A percentile compares a stretch with the other conserved stretches of the same genome.
phyloP scores from a whole-genome alignment of 1,140 invertebrate genomes.

The Cylas formicarius region DNA sequence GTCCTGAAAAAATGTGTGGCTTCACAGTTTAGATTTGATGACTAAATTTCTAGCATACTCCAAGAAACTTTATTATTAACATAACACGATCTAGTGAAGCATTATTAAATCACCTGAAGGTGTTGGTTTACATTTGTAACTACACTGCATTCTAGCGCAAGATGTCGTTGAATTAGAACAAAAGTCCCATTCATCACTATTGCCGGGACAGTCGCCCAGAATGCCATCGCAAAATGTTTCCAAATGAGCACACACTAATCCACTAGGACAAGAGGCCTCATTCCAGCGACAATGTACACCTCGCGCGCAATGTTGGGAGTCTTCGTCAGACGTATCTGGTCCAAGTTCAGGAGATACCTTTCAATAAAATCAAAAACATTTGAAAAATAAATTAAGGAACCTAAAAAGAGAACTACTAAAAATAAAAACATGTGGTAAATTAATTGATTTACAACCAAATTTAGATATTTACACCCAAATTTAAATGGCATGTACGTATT shows the following conservation, averaged over 20 bases:
- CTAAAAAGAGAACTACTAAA: neutral
- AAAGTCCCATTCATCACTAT: constrained; percentile 49
- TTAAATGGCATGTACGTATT: too few species aligned
- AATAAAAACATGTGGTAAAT: constrained; percentile 40
- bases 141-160: constrained; percentile 55
- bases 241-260: constrained; percentile 44
- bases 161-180: constrained; percentile 47
- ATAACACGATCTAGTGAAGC: neutral
- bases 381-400: neutral
- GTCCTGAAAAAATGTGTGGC: constrained; percentile 34
- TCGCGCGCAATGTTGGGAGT: constrained; percentile 30
- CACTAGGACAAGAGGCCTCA: constrained; percentile 53
- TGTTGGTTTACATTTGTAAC: constrained; percentile 59
- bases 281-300: constrained; percentile 50
- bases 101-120: constrained; percentile 16
- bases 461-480: too few species aligned
- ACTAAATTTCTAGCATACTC: too few species aligned
- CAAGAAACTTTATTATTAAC: neutral
- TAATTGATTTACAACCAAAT: constrained; percentile 33
- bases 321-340: constrained; percentile 42
- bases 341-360: constrained; percentile 46
- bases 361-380: too few species aligned
- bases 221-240: constrained; percentile 46
- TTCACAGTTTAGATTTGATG: constrained; percentile 49
- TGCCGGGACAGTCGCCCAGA: constrained; percentile 46